Evolutionary conservation across 2,888 invertebrate genomes (phyloP).

Genomic region (Dasysyrphus tricinctus): DNA sequence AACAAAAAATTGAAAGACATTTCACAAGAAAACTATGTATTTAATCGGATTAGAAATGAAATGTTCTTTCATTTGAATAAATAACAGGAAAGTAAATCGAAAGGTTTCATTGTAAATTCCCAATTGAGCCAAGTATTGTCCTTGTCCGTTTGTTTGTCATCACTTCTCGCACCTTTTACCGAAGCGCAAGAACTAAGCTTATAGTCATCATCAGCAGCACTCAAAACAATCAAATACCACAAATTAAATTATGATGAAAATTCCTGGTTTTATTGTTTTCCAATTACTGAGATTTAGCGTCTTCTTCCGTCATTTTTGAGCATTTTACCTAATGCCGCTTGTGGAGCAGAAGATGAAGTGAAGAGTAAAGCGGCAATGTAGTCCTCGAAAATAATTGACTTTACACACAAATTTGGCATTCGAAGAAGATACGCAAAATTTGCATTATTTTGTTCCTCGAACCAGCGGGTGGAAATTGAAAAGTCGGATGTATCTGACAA

Average conservation of each 20-base stretch:
- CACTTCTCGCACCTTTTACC: slow-evolving; percentile 5
- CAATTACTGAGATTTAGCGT: slow-evolving; percentile 70
- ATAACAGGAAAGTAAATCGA: slow-evolving; percentile 5
- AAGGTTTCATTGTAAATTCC: background rate
- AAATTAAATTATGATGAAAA: slow-evolving; percentile 75
- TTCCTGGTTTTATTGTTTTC: slow-evolving; percentile 75
- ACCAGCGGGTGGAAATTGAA: slow-evolving; percentile 63
- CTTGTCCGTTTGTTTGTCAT: slow-evolving; percentile 1
- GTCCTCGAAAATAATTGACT: slow-evolving; percentile 37
- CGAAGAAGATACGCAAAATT: slow-evolving; percentile 53
- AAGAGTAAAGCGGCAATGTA: background rate
- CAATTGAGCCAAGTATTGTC: background rate
- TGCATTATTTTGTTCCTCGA: slow-evolving; percentile 55
- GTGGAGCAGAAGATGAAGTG: background rate
- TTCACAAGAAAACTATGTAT: background rate
- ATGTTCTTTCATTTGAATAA: slow-evolving; percentile 31
- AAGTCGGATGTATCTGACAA: slow-evolving; percentile 75
- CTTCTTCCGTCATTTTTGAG: slow-evolving; percentile 36
- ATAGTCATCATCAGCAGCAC: slow-evolving; percentile 35
- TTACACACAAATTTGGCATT: slow-evolving; percentile 45
- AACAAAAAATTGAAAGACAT: background rate
- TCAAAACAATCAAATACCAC: slow-evolving; percentile 75
- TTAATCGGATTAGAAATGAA: slow-evolving; percentile 7
- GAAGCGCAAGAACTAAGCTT: slow-evolving; percentile 31
- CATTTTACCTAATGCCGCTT: background rate